These are phyloP conservation scores for Sciaenops ocellatus DNA, from an alignment of 2,797 vertebrate genomes.

Conservation along the genomic window DNA sequence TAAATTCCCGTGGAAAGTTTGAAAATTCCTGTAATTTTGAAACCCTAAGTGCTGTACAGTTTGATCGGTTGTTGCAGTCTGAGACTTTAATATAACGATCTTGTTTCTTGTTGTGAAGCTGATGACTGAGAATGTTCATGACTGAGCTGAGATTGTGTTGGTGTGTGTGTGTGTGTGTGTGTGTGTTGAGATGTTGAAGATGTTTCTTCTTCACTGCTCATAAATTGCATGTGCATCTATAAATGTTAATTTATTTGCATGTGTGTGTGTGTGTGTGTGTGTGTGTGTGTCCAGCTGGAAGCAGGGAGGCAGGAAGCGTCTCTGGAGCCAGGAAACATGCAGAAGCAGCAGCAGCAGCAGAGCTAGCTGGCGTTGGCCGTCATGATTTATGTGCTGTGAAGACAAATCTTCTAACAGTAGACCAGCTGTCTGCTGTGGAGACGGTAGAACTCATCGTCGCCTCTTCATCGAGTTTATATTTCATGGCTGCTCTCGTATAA, in stretches of 20 bases:
- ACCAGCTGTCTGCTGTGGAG: conserved; percentile 11
- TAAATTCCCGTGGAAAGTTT: no score
- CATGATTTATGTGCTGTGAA: conserved; percentile 39
- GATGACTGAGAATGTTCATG: background rate
- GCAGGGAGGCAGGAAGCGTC: conserved; percentile 28
- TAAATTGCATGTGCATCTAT: background rate
- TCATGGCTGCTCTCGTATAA: background rate
- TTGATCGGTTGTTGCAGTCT: background rate
- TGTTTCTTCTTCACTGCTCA: conserved; percentile 2
- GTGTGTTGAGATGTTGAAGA: background rate
- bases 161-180: background rate
- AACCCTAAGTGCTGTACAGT: no score
- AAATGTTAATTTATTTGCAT: conserved; percentile 20
- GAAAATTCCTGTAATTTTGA: no score
- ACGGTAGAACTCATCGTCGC: background rate
- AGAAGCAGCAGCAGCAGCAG: conserved; percentile 63
- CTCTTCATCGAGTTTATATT: background rate
- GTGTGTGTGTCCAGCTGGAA: conserved; percentile 44
- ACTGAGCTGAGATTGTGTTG: no score
- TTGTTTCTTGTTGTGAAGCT: background rate
- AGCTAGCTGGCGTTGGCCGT: conserved; percentile 14
- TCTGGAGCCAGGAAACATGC: conserved; percentile 60
- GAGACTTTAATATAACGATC: background rate
- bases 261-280: conserved; percentile 14
- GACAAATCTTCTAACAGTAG: background rate